phyloP scores from a whole-genome alignment of 2,113 vertebrate species.

The Cathartes aura region DNA sequence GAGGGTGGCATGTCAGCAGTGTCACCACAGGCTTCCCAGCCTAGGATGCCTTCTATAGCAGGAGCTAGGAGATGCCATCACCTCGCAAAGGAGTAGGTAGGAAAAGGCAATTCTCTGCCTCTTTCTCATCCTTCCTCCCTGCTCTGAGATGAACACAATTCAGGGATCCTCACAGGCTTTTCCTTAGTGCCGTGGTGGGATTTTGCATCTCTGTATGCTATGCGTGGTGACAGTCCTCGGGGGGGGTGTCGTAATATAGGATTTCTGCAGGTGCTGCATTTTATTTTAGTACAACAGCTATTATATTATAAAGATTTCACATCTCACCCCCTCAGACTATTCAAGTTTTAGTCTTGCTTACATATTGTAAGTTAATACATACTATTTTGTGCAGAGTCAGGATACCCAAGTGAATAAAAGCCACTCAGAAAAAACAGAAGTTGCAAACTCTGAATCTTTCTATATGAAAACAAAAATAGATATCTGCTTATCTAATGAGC shows the following conservation, averaged over 20 bases:
- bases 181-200: not conserved
- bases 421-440: not conserved
- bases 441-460: not conserved
- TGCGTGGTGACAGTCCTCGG: not conserved
- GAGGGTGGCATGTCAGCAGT: not conserved
- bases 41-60: not conserved
- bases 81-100: not conserved
- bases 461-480: not conserved
- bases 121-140: not conserved
- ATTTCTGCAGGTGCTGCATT: not conserved
- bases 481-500: not conserved
- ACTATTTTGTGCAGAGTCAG: not conserved
- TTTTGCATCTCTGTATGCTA: not conserved
- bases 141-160: not conserved
- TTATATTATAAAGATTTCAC: not conserved
- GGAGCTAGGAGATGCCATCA: not conserved
- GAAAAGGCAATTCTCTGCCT: not conserved
- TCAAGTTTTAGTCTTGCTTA: not conserved
- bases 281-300: not conserved
- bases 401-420: not conserved
- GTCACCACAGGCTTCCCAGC: not conserved
- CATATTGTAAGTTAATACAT: not conserved
- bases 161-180: not conserved
- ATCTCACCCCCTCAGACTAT: not conserved
- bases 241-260: not conserved